Percentiles rank a stretch among this genome's conserved stretches.
phyloP scores from a whole-genome alignment of 2,797 vertebrate genomes.

The Emydoidea blandingii region DNA sequence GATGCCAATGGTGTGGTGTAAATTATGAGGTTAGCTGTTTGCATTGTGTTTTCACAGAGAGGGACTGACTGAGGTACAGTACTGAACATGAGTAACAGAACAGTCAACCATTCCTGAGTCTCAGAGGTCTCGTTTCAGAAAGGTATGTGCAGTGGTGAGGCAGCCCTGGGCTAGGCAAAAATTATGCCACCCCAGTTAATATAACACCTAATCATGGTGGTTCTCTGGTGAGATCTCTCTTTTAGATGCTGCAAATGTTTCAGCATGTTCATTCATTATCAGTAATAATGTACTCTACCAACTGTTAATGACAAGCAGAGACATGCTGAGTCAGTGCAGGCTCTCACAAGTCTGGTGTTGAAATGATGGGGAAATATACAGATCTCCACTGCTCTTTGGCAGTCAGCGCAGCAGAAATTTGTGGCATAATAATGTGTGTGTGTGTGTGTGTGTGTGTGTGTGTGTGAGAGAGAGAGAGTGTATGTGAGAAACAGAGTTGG shows the following conservation, averaged over 20 bases:
- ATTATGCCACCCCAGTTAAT: neutral
- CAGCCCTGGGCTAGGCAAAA: neutral
- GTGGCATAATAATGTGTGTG: neutral
- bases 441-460: no score
- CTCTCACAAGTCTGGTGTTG: accelerated
- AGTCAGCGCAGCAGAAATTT: neutral
- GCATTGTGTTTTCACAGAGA: neutral
- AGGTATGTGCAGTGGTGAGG: neutral
- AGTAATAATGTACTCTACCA: neutral
- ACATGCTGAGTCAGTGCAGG: neutral
- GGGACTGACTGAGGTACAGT: neutral
- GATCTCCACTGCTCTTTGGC: neutral
- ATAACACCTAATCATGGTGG: neutral
- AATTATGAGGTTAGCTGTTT: neutral
- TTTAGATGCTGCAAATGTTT: neutral
- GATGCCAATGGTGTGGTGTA: neutral
- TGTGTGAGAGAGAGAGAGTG: neutral
- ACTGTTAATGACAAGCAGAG: neutral
- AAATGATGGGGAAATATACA: neutral
- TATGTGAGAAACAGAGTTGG: neutral
- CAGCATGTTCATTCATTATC: neutral
- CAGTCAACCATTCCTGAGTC: neutral
- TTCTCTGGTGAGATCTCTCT: neutral
- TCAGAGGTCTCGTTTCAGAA: neutral
- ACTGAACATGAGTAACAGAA: neutral